phyloP scores from a whole-genome alignment of 2,797 vertebrate species.

The Sciurus carolinensis region DNA sequence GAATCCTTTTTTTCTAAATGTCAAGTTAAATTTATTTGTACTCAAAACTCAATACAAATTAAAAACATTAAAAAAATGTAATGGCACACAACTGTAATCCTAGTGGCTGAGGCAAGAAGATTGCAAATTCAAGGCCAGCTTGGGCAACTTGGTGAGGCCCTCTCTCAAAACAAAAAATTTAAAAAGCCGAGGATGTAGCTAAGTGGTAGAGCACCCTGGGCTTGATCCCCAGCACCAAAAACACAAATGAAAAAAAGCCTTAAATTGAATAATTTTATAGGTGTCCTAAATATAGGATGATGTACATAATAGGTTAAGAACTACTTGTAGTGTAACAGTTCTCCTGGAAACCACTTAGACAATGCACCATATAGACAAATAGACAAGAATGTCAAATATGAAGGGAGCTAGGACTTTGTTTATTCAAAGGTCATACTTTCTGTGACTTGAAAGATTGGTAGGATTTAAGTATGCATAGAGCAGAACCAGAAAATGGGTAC shows the following conservation, averaged over 20 bases:
- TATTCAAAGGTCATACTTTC: not conserved
- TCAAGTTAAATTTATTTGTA: too few species aligned
- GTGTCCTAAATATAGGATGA: not conserved
- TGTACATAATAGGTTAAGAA: not conserved
- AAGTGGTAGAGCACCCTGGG: too few species aligned
- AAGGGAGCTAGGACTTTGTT: constrained; percentile 29
- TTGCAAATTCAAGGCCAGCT: not conserved
- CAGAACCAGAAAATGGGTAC: not conserved
- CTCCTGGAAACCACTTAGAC: not conserved
- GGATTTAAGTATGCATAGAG: not conserved
- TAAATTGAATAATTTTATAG: not conserved
- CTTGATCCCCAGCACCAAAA: not conserved
- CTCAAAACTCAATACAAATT: too few species aligned
- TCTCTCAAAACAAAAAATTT: too few species aligned
- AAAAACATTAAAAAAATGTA: too few species aligned
- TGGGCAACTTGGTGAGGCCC: not conserved
- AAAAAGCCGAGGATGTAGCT: too few species aligned
- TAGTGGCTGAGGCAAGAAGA: too few species aligned
- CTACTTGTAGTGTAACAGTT: not conserved
- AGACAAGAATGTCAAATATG: not conserved
- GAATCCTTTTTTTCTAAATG: too few species aligned
- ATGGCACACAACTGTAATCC: too few species aligned
- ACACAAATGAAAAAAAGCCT: not conserved
- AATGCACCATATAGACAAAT: not conserved
- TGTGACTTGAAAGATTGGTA: not conserved